phyloP scores from a whole-genome alignment of 1,140 invertebrate genomes.

The Pachyrhynchus sulphureomaculatus region DNA sequence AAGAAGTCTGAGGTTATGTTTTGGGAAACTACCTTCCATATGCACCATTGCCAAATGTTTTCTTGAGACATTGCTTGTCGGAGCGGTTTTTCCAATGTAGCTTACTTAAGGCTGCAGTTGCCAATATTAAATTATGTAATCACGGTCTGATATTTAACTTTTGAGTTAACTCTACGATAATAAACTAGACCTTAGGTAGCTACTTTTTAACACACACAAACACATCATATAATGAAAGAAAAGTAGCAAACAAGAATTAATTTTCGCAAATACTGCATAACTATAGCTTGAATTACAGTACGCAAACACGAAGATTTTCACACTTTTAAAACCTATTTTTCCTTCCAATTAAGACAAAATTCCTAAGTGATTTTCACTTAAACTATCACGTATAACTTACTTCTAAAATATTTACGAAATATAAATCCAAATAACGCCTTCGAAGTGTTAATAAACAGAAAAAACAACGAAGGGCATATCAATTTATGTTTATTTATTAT shows the following conservation, averaged over 20 bases:
- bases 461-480: conserved; percentile 45
- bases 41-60: too few relatives aligned
- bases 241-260: background rate
- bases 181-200: too few relatives aligned
- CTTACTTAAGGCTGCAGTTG: too few relatives aligned
- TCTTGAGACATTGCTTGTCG: too few relatives aligned
- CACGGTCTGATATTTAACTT: too few relatives aligned
- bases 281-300: background rate
- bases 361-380: conserved; percentile 24
- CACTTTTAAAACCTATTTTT: conserved; percentile 18
- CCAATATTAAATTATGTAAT: too few relatives aligned
- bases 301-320: conserved; percentile 1
- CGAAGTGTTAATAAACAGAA: conserved; percentile 34
- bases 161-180: too few relatives aligned
- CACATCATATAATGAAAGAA: too few relatives aligned
- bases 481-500: conserved; percentile 41
- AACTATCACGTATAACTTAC: conserved; percentile 13
- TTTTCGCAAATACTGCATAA: background rate
- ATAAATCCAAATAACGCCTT: conserved; percentile 32
- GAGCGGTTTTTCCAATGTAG: too few relatives aligned
- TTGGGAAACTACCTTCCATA: too few relatives aligned
- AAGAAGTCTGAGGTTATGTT: too few relatives aligned
- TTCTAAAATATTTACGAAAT: conserved; percentile 32
- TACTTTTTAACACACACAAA: too few relatives aligned
- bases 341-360: conserved; percentile 18